Evolutionary conservation across 2,888 invertebrate genomes (phyloP), one percentile per base, ranked within the genome.

Genomic region (Volucella zonaria): DNA sequence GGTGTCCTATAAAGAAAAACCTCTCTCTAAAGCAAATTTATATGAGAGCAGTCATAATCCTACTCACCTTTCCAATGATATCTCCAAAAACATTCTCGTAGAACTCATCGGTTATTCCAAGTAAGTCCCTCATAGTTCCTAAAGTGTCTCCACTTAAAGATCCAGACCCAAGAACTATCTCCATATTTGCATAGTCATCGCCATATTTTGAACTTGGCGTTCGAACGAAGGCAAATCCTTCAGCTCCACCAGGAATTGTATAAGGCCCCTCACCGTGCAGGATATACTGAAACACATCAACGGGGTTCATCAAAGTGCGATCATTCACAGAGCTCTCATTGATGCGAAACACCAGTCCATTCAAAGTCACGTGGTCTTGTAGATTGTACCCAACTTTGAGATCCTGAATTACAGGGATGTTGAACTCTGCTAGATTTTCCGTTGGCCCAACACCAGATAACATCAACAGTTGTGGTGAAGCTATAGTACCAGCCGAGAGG

Each of bases 381-480:
- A 97, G 93, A 91, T 97, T 97, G 88, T 94, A 94, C 9, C 97
- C 97, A 0, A 97, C 97, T 2, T 94, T 95, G 1, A 96, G 92
- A 89, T 97, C 93, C 85, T 94, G 93, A 45, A 96, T 89, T 1
- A 95, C 93, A 0, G 93, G 90, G 67, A 97, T 95, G 3, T 93
- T 93, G 8, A 94, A 89, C 43, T 93, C 91, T 18, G 91, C 88
- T 6, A 96, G 91, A 88, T 96, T 94, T 0, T 93, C 92, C 42
- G 90, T 91, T 0, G 96, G 96, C 0, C 96, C 96, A 40, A 97
- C 92, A 11, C 97, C 97, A 0, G 97, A 97, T 12, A 97, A 90
- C 96, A 97, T 95, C 58, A 98, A 91, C 3, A 98, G 90, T 89
- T 97, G 97, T 0, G 98, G 97, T 1, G 96, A 96, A 87, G 96